Base-by-base conservation (phyloP, 2,797 vertebrate genomes). In the Danio kyathit region DNA sequence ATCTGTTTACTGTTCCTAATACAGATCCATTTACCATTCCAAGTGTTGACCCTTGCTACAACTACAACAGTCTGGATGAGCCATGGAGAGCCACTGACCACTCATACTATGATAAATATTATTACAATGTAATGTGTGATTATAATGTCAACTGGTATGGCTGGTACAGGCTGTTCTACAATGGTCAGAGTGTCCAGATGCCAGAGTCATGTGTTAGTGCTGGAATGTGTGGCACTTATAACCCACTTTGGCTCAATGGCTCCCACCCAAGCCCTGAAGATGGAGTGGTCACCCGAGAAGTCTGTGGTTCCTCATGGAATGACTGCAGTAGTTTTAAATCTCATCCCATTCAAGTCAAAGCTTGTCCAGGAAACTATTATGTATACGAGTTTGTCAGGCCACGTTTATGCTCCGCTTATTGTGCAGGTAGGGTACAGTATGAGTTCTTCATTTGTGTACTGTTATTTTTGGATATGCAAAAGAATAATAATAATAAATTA, bases 321-420 rank as follows among this genome's bases (percentile, higher is more conserved):
- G 8, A 38, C 9, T 82, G 80, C 12, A 70, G 54, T 54, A 17
- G 43, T 17, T 16, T 5, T 11, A 63, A 0, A 13, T 77, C 57
- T 69, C 43, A 52, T 69, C 65, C 73, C 3, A 82, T 82, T 40
- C 73, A 52, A 44, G 73, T 82, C 54, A 76, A 82, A 69, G 80
- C 80, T 12, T 82, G 80, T 74, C 61, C 61, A 12, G 74, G 61
- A 44, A 56, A 76, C 13, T 76, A 76, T 5, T 66, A 44, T n/a
- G 74, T 80, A 7, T 80, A 80, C 65, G 60, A 67, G 6, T 73
- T 80, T 52, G 1, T 67, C 46, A 56, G 48, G 6, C 80, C 44
- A 52, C 0, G 21, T 19, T 17, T 16, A 2, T 82, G 80, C 7
- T 17, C 64, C 0, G 13, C 73, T 2, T 82, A 82, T n/a, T 76